phyloP scores from a whole-genome alignment of 2,888 invertebrate genomes.

The Odontothrips loti region DNA sequence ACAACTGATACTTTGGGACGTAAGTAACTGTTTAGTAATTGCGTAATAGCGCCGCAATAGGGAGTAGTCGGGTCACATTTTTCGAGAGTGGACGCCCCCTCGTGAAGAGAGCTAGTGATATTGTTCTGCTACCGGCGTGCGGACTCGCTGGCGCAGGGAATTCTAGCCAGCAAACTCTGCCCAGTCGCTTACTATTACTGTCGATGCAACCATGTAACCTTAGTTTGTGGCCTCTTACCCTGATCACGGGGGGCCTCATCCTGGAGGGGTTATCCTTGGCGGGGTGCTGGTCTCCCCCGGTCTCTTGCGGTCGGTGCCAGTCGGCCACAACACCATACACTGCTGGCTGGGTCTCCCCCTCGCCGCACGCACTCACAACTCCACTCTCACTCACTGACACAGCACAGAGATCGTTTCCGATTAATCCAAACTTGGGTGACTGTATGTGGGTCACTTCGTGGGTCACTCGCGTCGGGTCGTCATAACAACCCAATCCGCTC shows the following conservation, averaged over 20 bases:
- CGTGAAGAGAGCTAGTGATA: no score
- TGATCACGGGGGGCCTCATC: not conserved
- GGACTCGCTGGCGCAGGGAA: no score
- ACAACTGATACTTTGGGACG: no score
- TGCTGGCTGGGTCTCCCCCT: not conserved
- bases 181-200: not conserved
- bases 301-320: no score
- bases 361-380: not conserved
- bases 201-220: no score
- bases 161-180: no score
- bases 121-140: no score
- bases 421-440: not conserved
- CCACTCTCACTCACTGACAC: not conserved
- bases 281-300: not conserved
- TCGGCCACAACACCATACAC: no score
- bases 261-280: not conserved
- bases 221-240: not conserved
- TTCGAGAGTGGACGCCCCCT: no score
- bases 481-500: not conserved
- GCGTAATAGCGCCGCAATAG: no score
- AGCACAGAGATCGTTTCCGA: not conserved
- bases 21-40: no score
- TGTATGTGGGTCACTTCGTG: not conserved
- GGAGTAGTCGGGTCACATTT: no score
- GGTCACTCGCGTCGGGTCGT: not conserved